Base-by-base conservation (phyloP, 1,140 invertebrate species). In the Drosophila kohkoa region DNA sequence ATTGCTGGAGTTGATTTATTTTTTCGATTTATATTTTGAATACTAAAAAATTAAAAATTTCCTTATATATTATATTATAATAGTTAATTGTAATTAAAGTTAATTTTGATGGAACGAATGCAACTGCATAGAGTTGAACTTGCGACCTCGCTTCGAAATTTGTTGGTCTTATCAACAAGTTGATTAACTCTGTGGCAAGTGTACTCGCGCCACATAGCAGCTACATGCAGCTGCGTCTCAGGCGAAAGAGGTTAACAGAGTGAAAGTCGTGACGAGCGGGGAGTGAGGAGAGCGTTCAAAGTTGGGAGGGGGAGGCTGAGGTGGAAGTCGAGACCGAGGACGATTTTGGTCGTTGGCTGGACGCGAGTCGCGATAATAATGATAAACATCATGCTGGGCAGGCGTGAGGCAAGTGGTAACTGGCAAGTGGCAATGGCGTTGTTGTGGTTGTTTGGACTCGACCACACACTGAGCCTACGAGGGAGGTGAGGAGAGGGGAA, bases 291-390 rank as follows among this genome's bases (percentile, higher is more conserved):
- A 4, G 20, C 0, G 20, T 4, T 25, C 20, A 25, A 25, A 25
- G 20, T 25, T 25, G 20, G 20, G 35, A 55, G 49, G 7, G 20
- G 4, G 30, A 3, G 28, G 28, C 30, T 25, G 48, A 15, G 51
- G 25, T 15, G 5, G 32, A 5, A 2, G 54, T 45, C 48, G 65
- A 45, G 54, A 41, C 49, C 49, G 55, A 45, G 35, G 20, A 59
- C 51, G 55, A 68, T 71, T 80, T 65, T 54, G 80, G 28, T 38
- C 66, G 49, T 55, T 55, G 62, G 49, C 70, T 75, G 79, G 69
- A 69, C 76, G 73, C 73, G 69, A 80, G 64, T 59, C 66, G 73
- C 79, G 75, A 81, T 85, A 86, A 87, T 86, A 75, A 86, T 86
- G 82, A 86, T 85, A 78, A 83, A 83, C 81, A 82, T 76, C 68